Evolutionary conservation across 1,140 invertebrate species (phyloP).

Genomic region (Cotesia vestalis): DNA sequence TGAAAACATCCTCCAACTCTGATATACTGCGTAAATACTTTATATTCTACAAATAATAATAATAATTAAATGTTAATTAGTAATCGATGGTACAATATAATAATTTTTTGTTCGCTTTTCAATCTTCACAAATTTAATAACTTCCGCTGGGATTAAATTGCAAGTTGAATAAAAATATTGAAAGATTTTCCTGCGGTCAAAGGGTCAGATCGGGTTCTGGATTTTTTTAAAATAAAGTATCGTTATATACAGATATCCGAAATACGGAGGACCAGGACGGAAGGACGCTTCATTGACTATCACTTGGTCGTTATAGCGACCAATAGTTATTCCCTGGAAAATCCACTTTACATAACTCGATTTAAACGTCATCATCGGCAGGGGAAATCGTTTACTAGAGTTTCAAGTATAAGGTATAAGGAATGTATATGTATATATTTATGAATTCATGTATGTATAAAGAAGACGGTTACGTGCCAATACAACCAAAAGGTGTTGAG

Average conservation of each 20-base stretch:
- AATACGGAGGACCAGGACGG: neutral
- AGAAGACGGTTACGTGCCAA: too few relatives aligned
- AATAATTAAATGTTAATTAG: too few relatives aligned
- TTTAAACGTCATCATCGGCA: conserved; percentile 55
- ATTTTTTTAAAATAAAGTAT: too few relatives aligned
- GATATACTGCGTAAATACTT: neutral
- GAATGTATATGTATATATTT: neutral
- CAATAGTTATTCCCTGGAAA: conserved; percentile 57
- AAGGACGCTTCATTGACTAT: conserved; percentile 1
- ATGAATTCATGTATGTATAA: too few relatives aligned
- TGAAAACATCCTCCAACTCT: conserved; percentile 7
- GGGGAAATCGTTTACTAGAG: conserved; percentile 42
- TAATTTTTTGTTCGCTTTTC: neutral
- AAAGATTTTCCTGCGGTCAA: neutral
- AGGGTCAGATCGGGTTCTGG: neutral
- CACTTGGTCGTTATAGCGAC: conserved; percentile 41
- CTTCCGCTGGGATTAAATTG: too few relatives aligned
- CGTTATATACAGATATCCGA: neutral
- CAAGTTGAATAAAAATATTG: too few relatives aligned
- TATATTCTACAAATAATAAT: neutral
- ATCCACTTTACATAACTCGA: conserved; percentile 60
- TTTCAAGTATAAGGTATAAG: neutral
- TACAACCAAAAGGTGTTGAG: too few relatives aligned
- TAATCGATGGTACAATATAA: too few relatives aligned
- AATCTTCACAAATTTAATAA: too few relatives aligned